phyloP scores from a whole-genome alignment of 2,888 invertebrate species.

The Pandemis corylana region DNA sequence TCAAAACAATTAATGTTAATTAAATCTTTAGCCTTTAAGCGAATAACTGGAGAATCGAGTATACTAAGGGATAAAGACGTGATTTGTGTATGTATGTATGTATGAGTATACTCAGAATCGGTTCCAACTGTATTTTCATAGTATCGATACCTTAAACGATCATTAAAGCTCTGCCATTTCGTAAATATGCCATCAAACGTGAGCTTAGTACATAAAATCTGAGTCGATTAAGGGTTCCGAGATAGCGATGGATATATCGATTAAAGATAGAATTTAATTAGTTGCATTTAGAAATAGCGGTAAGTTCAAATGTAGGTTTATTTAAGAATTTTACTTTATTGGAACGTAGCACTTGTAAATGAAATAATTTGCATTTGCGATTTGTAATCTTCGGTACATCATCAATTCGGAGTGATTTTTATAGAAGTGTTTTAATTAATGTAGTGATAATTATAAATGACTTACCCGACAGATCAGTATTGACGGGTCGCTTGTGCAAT shows the following conservation, averaged over 20 bases:
- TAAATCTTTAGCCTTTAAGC: background rate
- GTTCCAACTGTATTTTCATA: slow-evolving; percentile 12
- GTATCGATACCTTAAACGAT: slow-evolving; percentile 35
- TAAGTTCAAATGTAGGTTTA: background rate
- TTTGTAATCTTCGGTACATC: no score
- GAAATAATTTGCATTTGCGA: no score
- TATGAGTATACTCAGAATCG: slow-evolving; percentile 18
- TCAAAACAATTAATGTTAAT: no score
- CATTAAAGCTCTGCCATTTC: slow-evolving; percentile 37
- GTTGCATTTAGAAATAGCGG: background rate
- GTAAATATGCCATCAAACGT: slow-evolving; percentile 40
- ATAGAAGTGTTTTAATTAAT: no score
- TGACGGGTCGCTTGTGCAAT: no score
- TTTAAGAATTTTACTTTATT: no score
- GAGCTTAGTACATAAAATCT: slow-evolving; percentile 28
- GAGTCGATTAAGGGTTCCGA: slow-evolving; percentile 33
- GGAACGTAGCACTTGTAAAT: no score
- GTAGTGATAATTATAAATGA: no score
- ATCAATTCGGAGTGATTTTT: no score
- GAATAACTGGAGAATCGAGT: slow-evolving; percentile 1
- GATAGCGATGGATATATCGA: slow-evolving; percentile 31
- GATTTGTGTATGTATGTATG: no score
- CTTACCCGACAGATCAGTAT: no score
- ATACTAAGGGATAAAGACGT: no score
- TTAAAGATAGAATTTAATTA: slow-evolving; percentile 19